Evolutionary conservation across 2,113 vertebrate species (phyloP), one percentile per base, ranked within the genome.

Genomic region (Balaeniceps rex): DNA sequence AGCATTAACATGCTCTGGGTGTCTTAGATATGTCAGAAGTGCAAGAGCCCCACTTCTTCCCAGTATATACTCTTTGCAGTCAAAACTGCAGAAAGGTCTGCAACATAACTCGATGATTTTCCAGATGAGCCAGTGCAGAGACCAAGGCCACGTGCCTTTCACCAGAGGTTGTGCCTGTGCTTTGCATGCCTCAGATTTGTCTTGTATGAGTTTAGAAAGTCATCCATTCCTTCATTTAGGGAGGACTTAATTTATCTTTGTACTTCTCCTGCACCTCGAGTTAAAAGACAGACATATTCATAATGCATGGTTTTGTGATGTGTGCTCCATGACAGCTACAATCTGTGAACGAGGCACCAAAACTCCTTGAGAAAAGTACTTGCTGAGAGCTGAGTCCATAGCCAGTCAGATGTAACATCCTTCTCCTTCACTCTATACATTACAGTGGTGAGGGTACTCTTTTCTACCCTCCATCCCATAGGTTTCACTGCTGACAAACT

Each of bases 321-420:
- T 88, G 94, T 77, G 96, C 86, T 86, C 90, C 85, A 81, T 47
- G 94, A 93, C 97, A 97, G 95, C 90, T 92, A 33, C 95, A 91
- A 61, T 88, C 93, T 96, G 94, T 77, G 94, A 95, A 25, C 19
- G 46, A 93, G 63, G 33, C 94, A 83, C 74, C 87, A 91, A 75
- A 89, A 77, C 82, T 96, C 85, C 78, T 46, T 25, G 84, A 96
- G 84, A 91, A 90, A 77, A 88, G 42, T 47, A 22, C 65, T 91
- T 83, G 63, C 89, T 87, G 70, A 31, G 77, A 60, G 79, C 54
- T 10, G 54, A 85, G 75, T 66, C 82, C 36, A 25, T 8, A 24
- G 34, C 49, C 25, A 60, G 63, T 31, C 4, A 5, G 49, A 85
- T 1, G 0, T 10, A 54, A 33, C 81, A 42, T 38, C 54, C 46